Evolutionary conservation across 2,888 invertebrate genomes (phyloP).

Genomic region (Amphipyra tragopoginis): DNA sequence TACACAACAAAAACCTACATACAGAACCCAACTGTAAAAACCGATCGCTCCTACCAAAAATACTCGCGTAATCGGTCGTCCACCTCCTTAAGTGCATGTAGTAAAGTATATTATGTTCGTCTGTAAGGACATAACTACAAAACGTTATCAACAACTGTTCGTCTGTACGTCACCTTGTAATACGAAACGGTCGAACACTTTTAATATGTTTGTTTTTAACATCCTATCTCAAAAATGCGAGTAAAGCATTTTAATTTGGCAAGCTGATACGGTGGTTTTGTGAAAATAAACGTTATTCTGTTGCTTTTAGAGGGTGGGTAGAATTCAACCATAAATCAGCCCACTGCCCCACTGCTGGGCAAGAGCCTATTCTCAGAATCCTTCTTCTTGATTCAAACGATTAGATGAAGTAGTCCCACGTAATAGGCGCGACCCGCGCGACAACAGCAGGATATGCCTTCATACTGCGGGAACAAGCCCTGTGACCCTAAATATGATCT

Average conservation of each 20-base stretch:
- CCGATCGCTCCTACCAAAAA: constrained; percentile 9
- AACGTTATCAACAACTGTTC: constrained; percentile 45
- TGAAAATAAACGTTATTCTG: too few species aligned
- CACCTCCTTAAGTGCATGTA: constrained; percentile 52
- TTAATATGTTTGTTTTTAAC: constrained; percentile 28
- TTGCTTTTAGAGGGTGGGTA: too few species aligned
- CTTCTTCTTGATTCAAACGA: too few species aligned
- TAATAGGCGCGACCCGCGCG: too few species aligned
- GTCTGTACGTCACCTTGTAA: constrained; percentile 50
- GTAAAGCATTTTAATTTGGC: constrained; percentile 50
- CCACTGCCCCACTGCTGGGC: too few species aligned
- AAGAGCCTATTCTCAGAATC: too few species aligned
- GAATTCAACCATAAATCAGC: too few species aligned
- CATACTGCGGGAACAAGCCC: too few species aligned
- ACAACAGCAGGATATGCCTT: too few species aligned
- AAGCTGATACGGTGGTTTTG: not conserved
- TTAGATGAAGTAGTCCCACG: too few species aligned
- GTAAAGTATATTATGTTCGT: constrained; percentile 35
- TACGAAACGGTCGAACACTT: constrained; percentile 20
- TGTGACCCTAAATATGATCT: too few species aligned
- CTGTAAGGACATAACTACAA: constrained; percentile 33
- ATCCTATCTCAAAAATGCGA: constrained; percentile 44
- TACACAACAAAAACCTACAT: not conserved
- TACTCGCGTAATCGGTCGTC: constrained; percentile 45
- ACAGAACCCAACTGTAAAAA: constrained; percentile 31